A percentile compares a stretch with the other conserved stretches of the same genome.
Conservation (phyloP, 2,797 vertebrate species). For the Sciurus carolinensis region DNA sequence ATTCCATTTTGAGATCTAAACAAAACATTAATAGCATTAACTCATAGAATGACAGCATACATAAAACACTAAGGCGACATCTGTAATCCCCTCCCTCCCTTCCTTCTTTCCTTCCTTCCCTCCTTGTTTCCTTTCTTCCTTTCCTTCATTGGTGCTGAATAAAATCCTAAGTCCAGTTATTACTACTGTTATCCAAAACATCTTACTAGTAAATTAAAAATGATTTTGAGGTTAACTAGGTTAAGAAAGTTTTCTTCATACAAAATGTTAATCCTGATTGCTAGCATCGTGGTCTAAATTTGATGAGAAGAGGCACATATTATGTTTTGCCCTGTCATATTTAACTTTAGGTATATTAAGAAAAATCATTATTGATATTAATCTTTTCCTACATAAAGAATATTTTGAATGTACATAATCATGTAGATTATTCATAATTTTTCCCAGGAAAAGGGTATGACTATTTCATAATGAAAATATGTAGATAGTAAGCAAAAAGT, state of each 20-base stretch:
- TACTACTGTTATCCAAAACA: conserved; percentile 23
- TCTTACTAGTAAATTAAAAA: conserved; percentile 37
- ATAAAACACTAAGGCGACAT: background rate
- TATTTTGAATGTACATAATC: background rate
- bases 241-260: conserved; percentile 46
- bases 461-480: background rate
- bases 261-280: conserved; percentile 20
- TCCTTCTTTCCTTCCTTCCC: background rate
- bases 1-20: background rate
- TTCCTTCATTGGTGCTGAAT: background rate
- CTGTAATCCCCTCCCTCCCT: background rate
- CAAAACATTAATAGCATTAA: background rate
- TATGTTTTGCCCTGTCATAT: background rate
- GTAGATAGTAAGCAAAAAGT: background rate
- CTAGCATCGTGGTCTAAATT: background rate
- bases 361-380: background rate
- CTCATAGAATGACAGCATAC: background rate
- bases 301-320: background rate
- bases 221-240: background rate
- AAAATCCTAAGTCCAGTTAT: background rate
- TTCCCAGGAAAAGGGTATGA: background rate
- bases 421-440: background rate
- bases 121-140: background rate
- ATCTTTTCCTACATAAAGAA: background rate
- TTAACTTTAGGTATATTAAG: conserved; percentile 2